Evolutionary conservation across 2,113 vertebrate genomes (phyloP).

Genomic region (Microtus oregoni): DNA sequence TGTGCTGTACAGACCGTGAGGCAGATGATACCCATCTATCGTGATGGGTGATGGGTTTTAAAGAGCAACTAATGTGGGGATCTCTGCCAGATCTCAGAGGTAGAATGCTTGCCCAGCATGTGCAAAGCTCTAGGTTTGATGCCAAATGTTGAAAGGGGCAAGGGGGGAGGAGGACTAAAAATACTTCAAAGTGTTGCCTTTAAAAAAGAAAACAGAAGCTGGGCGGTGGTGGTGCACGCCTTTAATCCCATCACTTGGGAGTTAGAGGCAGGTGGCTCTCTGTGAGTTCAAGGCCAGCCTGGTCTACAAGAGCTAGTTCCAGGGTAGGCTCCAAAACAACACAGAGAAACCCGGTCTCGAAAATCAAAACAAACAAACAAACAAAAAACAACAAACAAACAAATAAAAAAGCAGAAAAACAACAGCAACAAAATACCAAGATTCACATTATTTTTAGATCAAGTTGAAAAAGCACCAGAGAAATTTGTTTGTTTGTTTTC

Average conservation of each 20-base stretch:
- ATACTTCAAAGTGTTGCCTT: not conserved
- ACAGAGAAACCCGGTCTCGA: too few relatives aligned
- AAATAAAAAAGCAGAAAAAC: not conserved
- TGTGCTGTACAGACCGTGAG: not conserved
- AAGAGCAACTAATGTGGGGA: not conserved
- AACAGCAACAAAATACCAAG: not conserved
- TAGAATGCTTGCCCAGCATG: not conserved
- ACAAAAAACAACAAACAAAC: not conserved
- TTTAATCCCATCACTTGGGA: too few relatives aligned
- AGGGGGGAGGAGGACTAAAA: not conserved
- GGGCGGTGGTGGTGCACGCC: too few relatives aligned
- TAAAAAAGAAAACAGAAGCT: not conserved
- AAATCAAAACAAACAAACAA: too few relatives aligned
- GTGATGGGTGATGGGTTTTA: not conserved
- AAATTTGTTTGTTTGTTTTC: not conserved
- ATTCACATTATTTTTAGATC: not conserved
- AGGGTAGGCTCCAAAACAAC: too few relatives aligned
- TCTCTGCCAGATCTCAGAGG: not conserved
- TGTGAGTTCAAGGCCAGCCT: too few relatives aligned
- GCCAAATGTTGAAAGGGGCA: not conserved
- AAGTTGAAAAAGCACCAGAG: not conserved
- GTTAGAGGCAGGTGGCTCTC: too few relatives aligned
- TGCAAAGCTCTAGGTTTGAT: not conserved
- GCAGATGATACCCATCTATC: not conserved
- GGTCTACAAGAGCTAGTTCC: too few relatives aligned